These are phyloP conservation scores for Neopipo cinnamomea DNA, from an alignment of 2,113 vertebrate species.

Conservation along the genomic window DNA sequence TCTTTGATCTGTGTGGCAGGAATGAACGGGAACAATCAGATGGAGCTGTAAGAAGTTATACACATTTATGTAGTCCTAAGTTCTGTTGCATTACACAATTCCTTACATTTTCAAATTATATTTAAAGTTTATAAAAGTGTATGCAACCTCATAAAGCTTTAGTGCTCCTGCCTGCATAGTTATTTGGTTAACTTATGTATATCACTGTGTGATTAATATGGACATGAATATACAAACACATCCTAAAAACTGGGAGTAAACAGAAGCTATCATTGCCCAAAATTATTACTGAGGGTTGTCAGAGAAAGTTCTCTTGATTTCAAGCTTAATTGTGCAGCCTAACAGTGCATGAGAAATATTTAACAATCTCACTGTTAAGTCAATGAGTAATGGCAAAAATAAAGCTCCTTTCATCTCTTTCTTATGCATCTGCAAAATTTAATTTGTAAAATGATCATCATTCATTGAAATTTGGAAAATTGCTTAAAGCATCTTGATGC, in stretches of 20 bases:
- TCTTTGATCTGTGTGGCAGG: background rate
- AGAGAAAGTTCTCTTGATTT: slow-evolving; percentile 47
- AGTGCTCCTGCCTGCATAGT: background rate
- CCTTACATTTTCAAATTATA: background rate
- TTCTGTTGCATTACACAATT: background rate
- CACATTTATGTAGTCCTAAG: background rate
- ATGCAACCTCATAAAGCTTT: background rate
- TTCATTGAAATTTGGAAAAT: slow-evolving; percentile 37
- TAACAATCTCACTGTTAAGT: slow-evolving; percentile 38
- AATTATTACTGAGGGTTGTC: slow-evolving; percentile 36
- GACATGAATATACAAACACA: background rate
- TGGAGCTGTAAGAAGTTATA: background rate
- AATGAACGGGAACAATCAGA: background rate
- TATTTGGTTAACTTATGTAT: background rate
- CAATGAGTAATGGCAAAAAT: slow-evolving; percentile 18
- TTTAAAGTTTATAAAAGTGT: background rate
- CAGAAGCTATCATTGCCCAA: background rate
- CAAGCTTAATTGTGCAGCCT: slow-evolving; percentile 46
- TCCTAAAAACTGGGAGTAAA: slow-evolving; percentile 20
- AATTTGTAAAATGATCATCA: slow-evolving; percentile 53
- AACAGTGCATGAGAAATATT: slow-evolving; percentile 29
- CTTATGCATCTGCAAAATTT: slow-evolving; percentile 51
- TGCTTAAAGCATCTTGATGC: slow-evolving; percentile 35
- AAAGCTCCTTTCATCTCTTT: background rate
- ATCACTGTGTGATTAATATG: slow-evolving; percentile 1